These are phyloP conservation scores for Acrocephalus arundinaceus DNA, from an alignment of 2,113 vertebrate genomes.

Conservation along the genomic window DNA sequence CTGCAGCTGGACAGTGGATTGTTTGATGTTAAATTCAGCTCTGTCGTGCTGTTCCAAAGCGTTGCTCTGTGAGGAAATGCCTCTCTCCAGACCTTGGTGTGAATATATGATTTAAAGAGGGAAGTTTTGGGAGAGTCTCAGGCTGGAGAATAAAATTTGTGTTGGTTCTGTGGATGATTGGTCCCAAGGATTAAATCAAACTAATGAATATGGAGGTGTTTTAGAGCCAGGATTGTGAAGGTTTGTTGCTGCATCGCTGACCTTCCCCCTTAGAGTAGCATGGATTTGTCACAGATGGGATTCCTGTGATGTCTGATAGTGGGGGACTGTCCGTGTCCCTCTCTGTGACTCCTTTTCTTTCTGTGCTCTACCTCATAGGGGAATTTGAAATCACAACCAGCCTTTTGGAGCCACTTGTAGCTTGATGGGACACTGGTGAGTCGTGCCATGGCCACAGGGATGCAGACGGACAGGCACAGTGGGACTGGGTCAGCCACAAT, in stretches of 20 bases:
- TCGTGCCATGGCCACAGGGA: fast-evolving
- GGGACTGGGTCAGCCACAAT: neutral
- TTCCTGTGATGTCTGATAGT: fast-evolving
- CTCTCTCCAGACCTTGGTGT: neutral
- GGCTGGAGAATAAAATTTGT: neutral
- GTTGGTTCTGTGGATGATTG: neutral
- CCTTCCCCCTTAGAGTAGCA: neutral
- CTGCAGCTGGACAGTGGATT: neutral
- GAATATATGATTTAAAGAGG: neutral
- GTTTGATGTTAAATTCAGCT: neutral
- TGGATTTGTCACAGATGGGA: fast-evolving
- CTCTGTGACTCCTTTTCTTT: neutral
- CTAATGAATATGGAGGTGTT: neutral
- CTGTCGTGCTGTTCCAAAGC: neutral
- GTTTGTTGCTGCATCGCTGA: neutral
- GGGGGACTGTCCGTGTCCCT: neutral
- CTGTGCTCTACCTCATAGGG: fast-evolving
- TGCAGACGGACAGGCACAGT: fast-evolving
- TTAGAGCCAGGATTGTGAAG: neutral
- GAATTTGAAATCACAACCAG: neutral
- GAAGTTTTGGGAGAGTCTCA: neutral
- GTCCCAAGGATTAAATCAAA: neutral
- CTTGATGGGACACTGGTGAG: neutral
- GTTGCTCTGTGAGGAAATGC: neutral
- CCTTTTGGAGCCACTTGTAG: neutral